Conservation (phyloP, 2,113 vertebrate genomes). For the Amphiprion ocellaris region DNA sequence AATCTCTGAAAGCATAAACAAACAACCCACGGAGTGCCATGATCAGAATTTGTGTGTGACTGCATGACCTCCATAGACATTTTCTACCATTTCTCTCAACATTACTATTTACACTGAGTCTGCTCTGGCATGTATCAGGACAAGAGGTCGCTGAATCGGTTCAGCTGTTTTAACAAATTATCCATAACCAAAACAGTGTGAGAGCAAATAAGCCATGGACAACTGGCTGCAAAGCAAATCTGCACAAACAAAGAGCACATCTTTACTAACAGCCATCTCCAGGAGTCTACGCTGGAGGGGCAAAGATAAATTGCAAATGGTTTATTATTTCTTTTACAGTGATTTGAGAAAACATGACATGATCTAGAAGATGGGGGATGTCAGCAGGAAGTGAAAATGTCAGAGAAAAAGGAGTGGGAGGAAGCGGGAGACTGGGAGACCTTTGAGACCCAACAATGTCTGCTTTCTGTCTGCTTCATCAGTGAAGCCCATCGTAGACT, state of each 20-base stretch:
- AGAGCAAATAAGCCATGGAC: constrained; percentile 36
- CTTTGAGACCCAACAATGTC: constrained; percentile 79
- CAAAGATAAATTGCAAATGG: constrained; percentile 9
- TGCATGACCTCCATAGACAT: constrained; percentile 36
- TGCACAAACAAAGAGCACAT: constrained; percentile 41
- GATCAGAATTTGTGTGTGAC: constrained; percentile 58
- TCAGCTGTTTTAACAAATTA: constrained; percentile 63
- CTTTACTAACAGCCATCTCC: constrained; percentile 45
- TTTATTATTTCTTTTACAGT: constrained; percentile 22
- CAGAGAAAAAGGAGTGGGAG: constrained; percentile 50
- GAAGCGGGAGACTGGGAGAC: constrained; percentile 69
- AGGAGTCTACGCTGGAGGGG: constrained; percentile 21
- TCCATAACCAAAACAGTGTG: constrained; percentile 48
- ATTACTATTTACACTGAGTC: constrained; percentile 63
- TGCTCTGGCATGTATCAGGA: constrained; percentile 75
- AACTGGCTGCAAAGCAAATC: constrained; percentile 26
- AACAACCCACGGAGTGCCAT: constrained; percentile 31
- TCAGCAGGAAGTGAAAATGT: constrained; percentile 74
- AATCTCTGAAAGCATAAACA: constrained; percentile 61
- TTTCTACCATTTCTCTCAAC: constrained; percentile 62
- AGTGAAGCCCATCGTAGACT: constrained; percentile 31
- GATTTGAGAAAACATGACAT: constrained; percentile 25
- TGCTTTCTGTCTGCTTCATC: constrained; percentile 69
- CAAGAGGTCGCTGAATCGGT: constrained; percentile 68
- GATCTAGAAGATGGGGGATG: constrained; percentile 32